Percentiles rank a stretch among this genome's conserved stretches.
Conservation (phyloP, 1,140 invertebrate species). For the Penaeus indicus region DNA sequence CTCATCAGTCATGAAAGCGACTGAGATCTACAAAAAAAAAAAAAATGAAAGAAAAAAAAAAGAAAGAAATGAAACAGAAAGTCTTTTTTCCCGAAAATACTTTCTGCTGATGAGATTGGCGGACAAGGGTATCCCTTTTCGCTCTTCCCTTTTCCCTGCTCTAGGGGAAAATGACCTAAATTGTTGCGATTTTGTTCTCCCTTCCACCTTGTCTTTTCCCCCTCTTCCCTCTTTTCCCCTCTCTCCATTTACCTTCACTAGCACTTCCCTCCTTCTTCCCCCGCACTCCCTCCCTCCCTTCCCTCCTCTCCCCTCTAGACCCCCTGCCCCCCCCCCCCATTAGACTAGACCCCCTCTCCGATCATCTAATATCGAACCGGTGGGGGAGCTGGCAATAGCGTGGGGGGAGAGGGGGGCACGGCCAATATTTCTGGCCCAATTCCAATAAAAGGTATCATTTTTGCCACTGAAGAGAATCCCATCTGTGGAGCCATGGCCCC, state of each 20-base stretch:
- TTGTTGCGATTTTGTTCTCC: neutral
- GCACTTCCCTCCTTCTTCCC: neutral
- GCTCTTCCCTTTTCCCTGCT: neutral
- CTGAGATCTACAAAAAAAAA: too few relatives aligned
- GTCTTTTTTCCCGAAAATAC: too few relatives aligned
- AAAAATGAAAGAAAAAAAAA: too few relatives aligned
- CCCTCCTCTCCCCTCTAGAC: neutral
- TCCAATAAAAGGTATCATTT: slow-evolving; percentile 41
- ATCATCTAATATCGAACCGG: slow-evolving; percentile 53
- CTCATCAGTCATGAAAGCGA: too few relatives aligned
- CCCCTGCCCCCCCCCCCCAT: slow-evolving; percentile 23
- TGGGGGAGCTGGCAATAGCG: neutral
- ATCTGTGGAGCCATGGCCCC: too few relatives aligned
- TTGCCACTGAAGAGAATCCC: neutral
- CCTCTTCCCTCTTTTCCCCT: too few relatives aligned
- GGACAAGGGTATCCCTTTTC: neutral
- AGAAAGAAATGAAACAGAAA: too few relatives aligned
- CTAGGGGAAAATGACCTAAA: too few relatives aligned
- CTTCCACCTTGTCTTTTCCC: too few relatives aligned
- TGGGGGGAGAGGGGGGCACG: slow-evolving; percentile 13
- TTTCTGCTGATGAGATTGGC: too few relatives aligned
- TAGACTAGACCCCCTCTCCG: slow-evolving; percentile 36
- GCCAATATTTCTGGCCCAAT: slow-evolving; percentile 34
- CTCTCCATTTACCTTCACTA: neutral
- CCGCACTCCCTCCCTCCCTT: neutral